Conservation (phyloP, 2,113 vertebrate genomes). For the Cryptotis parvus region DNA sequence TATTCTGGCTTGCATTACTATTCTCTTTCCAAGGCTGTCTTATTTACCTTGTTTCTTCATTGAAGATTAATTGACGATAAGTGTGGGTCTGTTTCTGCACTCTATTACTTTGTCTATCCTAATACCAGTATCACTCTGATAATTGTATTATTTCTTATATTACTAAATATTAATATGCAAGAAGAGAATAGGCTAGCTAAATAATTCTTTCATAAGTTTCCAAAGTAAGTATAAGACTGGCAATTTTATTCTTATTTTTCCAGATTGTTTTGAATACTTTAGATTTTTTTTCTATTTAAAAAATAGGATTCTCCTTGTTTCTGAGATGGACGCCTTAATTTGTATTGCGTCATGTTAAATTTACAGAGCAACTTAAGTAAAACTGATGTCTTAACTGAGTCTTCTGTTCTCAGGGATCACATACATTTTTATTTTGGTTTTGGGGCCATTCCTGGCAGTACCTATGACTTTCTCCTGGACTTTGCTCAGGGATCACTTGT, state of each 20-base stretch:
- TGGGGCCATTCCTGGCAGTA: too few species aligned
- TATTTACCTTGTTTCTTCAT: too few species aligned
- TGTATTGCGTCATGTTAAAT: background rate
- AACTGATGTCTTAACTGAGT: background rate
- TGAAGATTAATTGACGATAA: too few species aligned
- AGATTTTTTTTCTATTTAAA: background rate
- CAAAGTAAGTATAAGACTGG: background rate
- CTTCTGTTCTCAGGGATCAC: background rate
- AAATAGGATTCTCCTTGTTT: background rate
- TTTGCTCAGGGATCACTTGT: too few species aligned
- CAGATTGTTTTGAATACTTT: background rate
- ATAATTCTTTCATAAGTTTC: background rate
- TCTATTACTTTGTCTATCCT: too few species aligned
- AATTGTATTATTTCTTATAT: background rate
- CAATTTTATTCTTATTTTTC: constrained; percentile 8
- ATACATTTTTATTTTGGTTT: too few species aligned
- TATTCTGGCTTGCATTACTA: too few species aligned
- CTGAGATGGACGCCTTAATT: background rate
- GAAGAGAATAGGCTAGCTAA: background rate
- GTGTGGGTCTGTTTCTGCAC: too few species aligned
- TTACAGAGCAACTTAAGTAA: background rate
- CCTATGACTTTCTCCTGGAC: too few species aligned
- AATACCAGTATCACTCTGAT: too few species aligned
- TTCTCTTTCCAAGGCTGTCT: too few species aligned
- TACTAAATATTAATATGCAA: background rate